These are phyloP conservation scores for Acipenser ruthenus DNA, from an alignment of 2,797 vertebrate species.

Conservation along the genomic window DNA sequence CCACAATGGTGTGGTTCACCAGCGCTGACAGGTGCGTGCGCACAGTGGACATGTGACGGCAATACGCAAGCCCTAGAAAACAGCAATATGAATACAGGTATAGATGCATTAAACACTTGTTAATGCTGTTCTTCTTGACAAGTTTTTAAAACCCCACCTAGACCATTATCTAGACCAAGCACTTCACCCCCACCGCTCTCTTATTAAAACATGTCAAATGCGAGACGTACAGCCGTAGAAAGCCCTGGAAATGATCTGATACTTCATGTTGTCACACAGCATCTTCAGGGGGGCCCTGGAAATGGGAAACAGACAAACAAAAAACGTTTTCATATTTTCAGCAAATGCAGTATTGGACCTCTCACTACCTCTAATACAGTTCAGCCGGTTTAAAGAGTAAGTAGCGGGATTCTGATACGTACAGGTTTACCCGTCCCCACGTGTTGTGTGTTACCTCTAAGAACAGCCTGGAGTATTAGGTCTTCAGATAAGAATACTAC, in stretches of 20 bases:
- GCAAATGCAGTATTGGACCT: neutral
- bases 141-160: too few species aligned
- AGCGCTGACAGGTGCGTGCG: slow-evolving; percentile 91
- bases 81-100: neutral
- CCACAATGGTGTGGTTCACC: slow-evolving; percentile 87
- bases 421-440: too few species aligned
- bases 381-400: too few species aligned
- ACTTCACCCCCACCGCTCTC: too few species aligned
- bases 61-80: slow-evolving; percentile 86
- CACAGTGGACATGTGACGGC: slow-evolving; percentile 92
- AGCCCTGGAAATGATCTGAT: slow-evolving; percentile 94
- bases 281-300: slow-evolving; percentile 86
- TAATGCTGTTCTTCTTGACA: too few species aligned
- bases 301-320: slow-evolving; percentile 15
- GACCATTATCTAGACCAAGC: too few species aligned
- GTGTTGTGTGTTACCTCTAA: too few species aligned
- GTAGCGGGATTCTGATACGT: too few species aligned
- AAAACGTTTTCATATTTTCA: neutral
- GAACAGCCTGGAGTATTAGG: neutral
- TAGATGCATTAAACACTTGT: too few species aligned
- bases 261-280: slow-evolving; percentile 98
- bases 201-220: too few species aligned
- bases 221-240: slow-evolving; percentile 91
- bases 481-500: slow-evolving; percentile 6
- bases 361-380: too few species aligned